Percentiles rank a stretch among this genome's conserved stretches.
phyloP scores from a whole-genome alignment of 2,888 invertebrate species.

The Ochropleura plecta region DNA sequence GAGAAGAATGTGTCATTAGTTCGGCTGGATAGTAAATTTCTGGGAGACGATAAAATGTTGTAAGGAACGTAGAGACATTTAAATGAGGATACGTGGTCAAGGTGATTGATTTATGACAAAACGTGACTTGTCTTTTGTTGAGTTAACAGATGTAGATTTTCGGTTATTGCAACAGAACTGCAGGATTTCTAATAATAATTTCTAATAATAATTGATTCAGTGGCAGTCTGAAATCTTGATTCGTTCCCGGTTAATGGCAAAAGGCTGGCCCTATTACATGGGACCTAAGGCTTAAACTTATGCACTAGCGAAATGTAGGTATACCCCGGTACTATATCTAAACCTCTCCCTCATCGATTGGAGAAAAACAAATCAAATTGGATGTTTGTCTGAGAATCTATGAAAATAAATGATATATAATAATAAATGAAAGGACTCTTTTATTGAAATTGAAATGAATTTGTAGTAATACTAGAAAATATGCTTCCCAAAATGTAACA shows the following conservation, averaged over 20 bases:
- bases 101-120: slow-evolving; percentile 26
- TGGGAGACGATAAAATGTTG: slow-evolving; percentile 37
- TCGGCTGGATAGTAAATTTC: slow-evolving; percentile 35
- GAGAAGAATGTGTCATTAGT: slow-evolving; percentile 50
- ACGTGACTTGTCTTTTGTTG: slow-evolving; percentile 4
- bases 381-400: neutral
- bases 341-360: neutral
- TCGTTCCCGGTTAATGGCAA: neutral
- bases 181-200: neutral
- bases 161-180: neutral
- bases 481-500: neutral
- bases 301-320: neutral
- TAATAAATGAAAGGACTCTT: too few species aligned
- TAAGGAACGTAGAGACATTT: slow-evolving; percentile 13
- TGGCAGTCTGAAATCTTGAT: too few species aligned
- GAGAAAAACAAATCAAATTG: neutral
- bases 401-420: too few species aligned
- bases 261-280: neutral
- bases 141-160: neutral
- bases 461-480: neutral
- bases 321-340: neutral
- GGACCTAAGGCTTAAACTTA: neutral
- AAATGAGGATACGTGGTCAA: slow-evolving; percentile 25
- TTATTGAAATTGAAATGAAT: neutral
- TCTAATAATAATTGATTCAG: neutral